These are phyloP conservation scores for Macrosoma leucophasiata DNA, from an alignment of 2,888 invertebrate genomes.

Conservation along the genomic window DNA sequence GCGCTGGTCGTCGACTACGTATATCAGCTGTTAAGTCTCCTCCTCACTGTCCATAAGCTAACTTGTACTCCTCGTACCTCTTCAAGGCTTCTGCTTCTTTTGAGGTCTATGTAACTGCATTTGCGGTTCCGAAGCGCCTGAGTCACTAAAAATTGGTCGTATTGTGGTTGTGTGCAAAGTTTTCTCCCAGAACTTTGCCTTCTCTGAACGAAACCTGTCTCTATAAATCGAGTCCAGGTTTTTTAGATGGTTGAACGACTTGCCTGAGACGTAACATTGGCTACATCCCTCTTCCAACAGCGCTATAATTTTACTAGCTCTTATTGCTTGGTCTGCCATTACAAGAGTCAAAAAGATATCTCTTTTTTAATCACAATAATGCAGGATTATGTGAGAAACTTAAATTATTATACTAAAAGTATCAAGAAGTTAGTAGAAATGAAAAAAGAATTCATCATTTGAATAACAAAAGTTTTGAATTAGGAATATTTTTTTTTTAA, in stretches of 20 bases:
- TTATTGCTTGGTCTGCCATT: conserved; percentile 9
- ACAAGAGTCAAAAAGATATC: conserved; percentile 1
- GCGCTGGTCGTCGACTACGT: background rate
- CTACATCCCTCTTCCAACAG: conserved; percentile 12
- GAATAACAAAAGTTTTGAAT: too few relatives aligned
- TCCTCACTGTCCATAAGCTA: conserved; percentile 4
- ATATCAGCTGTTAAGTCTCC: background rate
- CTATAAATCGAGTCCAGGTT: conserved; percentile 12
- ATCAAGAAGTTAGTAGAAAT: conserved; percentile 3
- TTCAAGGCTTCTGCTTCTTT: conserved; percentile 4
- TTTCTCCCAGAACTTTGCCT: conserved; percentile 14
- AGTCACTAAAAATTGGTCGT: conserved; percentile 9
- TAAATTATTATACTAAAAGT: conserved; percentile 7
- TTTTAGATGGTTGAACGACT: conserved; percentile 14
- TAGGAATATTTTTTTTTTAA: too few relatives aligned
- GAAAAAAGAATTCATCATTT: too few relatives aligned
- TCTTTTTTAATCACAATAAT: conserved; percentile 7
- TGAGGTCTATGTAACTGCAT: conserved; percentile 1
- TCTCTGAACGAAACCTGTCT: conserved; percentile 15
- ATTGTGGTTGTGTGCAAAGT: conserved; percentile 14
- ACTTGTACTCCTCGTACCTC: conserved; percentile 4
- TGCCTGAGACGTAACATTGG: conserved; percentile 2
- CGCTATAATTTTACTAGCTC: conserved; percentile 8
- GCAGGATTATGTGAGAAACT: conserved; percentile 7
- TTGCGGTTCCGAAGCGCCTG: conserved; percentile 2